Base-by-base conservation (phyloP, 2,113 vertebrate species). In the Isichthys henryi region DNA sequence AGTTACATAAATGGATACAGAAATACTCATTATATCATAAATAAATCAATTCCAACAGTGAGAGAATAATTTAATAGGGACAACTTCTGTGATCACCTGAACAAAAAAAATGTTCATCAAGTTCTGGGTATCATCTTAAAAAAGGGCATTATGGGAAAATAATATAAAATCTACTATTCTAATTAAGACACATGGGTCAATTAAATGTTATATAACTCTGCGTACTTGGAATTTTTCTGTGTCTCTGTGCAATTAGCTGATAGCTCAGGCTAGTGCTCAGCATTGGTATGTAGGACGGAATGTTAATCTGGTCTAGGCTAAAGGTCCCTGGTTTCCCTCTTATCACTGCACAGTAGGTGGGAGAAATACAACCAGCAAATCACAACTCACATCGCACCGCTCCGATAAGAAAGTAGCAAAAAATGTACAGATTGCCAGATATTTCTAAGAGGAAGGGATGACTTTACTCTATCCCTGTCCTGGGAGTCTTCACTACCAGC, bases 41-140 rank as follows among this genome's bases (percentile, higher is more conserved):
- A 87, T 52, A 53, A 87, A 52, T 87, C 50, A 87, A 87, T 23
- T 13, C 85, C 50, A 23, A 19, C 50, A 53, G 17, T 39, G 10
- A 21, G n/a, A 53, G 49, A 86, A 53, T 86, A 86, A 87, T 87
- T 39, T 87, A 87, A 87, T 27, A 87, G 13, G 15, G 50, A 39
- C 3, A 87, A 27, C 48, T n/a, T 86, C 23, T 31, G 49, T 53
- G 27, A 87, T 53, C 49, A 23, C 19, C 39, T 7, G 13, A 8
- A 52, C 35, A 87, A 84, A 53, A 56, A 56, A 19, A 87, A 35
- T 13, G n/a, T 6, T 56, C 17, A 19, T 53, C 19, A 0, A 56
- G 53, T 56, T 56, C 53, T 2, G 39, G 39, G 39, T 39, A 39
- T 39, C 39, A 39, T 39, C 39, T 39, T 56, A 56, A 39, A 53